Base-by-base conservation (phyloP, 2,113 vertebrate species). In the Labeo rohita region DNA sequence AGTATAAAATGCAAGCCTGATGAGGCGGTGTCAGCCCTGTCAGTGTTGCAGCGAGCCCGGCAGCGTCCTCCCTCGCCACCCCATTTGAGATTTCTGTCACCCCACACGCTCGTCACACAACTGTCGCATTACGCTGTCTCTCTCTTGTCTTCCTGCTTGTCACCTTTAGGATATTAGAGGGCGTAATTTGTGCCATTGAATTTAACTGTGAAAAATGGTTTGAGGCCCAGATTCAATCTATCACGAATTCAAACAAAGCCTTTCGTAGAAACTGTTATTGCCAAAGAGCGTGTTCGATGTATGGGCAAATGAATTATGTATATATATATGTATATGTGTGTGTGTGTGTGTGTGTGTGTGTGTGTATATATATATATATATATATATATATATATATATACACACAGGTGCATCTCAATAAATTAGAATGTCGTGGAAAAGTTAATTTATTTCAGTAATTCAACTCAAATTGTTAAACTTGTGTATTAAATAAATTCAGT, bases 1-100 rank as follows among this genome's bases (percentile, higher is more conserved):
- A 84, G 87, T 72, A 86, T 88, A 83, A 88, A 88, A 88, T 77
- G 82, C 68, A 83, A 79, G 43, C 9, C 47, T 84, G 87, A 84
- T 88, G 85, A 77, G 78, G 84, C 82, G 3, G 23, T 75, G 73
- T 49, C 83, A 84, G 82, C 13, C n/a, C 80, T 76, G 87, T 88
- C 89, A 77, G 68, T 79, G 66, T 39, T 3, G 15, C 52, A 18
- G 49, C 12, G 47, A 84, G n/a, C 66, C 8, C 34, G 7, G 80
- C 68, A 50, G 66, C 65, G 59, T 50, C 49, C 76, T 39, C 83
- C n/a, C 15, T 50, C 36, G 50, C 73, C 77, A 43, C 61, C 79
- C 47, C 50, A 39, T 84, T 74, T 65, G 72, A 79, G 72, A 59
- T 52, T 83, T 84, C 45, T 82, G 70, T 84, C 80, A 80, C 49